Evolutionary conservation across 1,140 invertebrate species (phyloP), one percentile per base, ranked within the genome.

Genomic region (Trachelipus rathkii): DNA sequence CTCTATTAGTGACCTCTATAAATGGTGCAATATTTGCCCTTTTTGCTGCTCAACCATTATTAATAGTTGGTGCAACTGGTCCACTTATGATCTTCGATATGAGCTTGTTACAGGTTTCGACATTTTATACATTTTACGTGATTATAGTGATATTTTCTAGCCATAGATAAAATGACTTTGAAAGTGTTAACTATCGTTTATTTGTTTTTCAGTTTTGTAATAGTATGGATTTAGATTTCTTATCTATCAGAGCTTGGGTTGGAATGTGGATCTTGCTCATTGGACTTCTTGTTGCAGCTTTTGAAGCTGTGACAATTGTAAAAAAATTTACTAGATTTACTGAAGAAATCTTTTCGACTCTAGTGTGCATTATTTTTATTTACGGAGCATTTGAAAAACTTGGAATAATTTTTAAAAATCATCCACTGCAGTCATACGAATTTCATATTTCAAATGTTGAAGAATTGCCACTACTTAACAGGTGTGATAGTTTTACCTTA

Each of bases 351-450:
- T 98, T 98, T 85, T 94, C 95, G 5, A 92, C 94, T 4, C 87
- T 98, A 9, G 97, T 98, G 81, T 96, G 95, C 1, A 85, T 97
- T 67, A 91, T 98, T 73, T 98, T 97, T 84, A 96, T 98, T 78
- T 90, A 92, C 73, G 95, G 96, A 84, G 91, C 92, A 53, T 87
- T 95, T 72, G 89, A 90, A 75, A 96, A 95, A 84, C 85, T 96
- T 15, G 87, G 90, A 77, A 88, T 89, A 50, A 92, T 85, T 46
- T 85, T 85, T 76, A 24, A 74, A 23, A 43, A 79, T 10, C 84
- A 85, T 44, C 92, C 92, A 0, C 85, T 95, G 13, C 84, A 33
- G 33, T 33, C 33, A 33, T 33, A 33, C 6, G 33, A 33, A 33
- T 33, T 33, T 33, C 33, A 33, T 33, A 33, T 33, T 33, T 33